A percentile compares a stretch with the other conserved stretches of the same genome.
Evolutionary conservation across 2,113 vertebrate genomes (phyloP).

Genomic region (Nymphicus hollandicus): DNA sequence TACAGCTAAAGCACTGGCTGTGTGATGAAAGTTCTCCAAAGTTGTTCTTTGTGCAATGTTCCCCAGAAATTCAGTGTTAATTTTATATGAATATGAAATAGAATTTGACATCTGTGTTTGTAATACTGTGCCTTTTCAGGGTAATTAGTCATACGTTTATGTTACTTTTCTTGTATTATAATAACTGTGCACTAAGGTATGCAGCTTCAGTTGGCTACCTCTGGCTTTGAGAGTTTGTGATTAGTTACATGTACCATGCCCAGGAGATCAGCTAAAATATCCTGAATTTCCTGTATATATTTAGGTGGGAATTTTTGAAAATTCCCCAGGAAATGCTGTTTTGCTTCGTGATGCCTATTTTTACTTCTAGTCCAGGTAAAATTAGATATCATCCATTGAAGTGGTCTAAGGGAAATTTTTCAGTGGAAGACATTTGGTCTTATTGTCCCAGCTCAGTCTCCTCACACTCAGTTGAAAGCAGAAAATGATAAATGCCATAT

Average conservation of each 20-base stretch:
- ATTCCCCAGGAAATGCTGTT: background rate
- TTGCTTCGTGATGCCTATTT: background rate
- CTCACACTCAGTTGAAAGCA: conserved; percentile 16
- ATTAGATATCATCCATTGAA: background rate
- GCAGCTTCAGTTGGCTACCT: background rate
- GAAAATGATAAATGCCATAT: conserved; percentile 10
- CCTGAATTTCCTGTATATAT: background rate
- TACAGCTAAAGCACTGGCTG: background rate
- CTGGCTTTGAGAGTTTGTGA: background rate
- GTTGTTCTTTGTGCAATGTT: background rate
- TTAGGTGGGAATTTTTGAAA: background rate
- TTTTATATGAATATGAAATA: background rate
- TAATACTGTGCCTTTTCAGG: background rate
- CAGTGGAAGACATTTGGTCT: background rate
- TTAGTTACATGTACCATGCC: background rate
- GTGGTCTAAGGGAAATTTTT: background rate
- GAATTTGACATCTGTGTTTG: background rate
- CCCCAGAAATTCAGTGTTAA: background rate
- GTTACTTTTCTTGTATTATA: background rate
- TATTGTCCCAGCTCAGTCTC: background rate
- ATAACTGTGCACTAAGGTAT: background rate
- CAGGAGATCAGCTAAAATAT: background rate
- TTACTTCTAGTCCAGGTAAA: background rate
- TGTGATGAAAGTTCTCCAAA: background rate
- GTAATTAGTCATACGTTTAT: background rate